Conservation (phyloP, 2,888 invertebrate species). For the Aphidoletes aphidimyza region DNA sequence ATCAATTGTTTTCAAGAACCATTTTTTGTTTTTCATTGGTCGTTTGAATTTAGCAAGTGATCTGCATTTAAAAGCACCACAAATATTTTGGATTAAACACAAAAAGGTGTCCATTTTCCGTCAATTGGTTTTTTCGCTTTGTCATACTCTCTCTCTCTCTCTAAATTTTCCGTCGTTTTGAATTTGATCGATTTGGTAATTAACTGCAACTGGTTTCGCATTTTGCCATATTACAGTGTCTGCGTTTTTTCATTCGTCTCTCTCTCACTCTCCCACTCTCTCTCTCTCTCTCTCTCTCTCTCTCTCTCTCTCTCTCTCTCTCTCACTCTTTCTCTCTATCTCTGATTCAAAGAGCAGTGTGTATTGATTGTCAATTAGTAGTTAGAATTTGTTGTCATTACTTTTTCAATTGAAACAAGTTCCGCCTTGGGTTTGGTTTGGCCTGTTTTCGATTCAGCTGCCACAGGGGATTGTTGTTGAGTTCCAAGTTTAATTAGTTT, state of each 20-base stretch:
- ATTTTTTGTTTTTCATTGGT: too few species aligned
- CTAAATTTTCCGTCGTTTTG: not conserved
- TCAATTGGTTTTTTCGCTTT: not conserved
- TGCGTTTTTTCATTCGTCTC: not conserved
- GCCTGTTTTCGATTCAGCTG: constrained; percentile 32
- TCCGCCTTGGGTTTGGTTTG: constrained; percentile 46
- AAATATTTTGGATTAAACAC: too few species aligned
- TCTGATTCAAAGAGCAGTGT: too few species aligned
- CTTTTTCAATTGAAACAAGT: constrained; percentile 46
- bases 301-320: too few species aligned
- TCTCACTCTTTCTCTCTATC: too few species aligned
- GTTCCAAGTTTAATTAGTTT: constrained; percentile 42
- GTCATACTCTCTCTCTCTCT: not conserved
- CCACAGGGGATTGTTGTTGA: constrained; percentile 40
- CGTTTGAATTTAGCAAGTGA: too few species aligned
- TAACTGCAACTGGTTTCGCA: not conserved
- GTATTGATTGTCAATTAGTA: too few species aligned
- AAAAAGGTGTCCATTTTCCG: too few species aligned
- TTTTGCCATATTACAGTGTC: not conserved
- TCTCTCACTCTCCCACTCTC: too few species aligned
- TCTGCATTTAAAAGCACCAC: not conserved
- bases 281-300: too few species aligned
- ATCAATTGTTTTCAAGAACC: too few species aligned
- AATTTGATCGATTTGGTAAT: not conserved
- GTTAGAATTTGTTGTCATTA: not conserved